phyloP scores from a whole-genome alignment of 2,113 vertebrate genomes.

The Columba janthina region DNA sequence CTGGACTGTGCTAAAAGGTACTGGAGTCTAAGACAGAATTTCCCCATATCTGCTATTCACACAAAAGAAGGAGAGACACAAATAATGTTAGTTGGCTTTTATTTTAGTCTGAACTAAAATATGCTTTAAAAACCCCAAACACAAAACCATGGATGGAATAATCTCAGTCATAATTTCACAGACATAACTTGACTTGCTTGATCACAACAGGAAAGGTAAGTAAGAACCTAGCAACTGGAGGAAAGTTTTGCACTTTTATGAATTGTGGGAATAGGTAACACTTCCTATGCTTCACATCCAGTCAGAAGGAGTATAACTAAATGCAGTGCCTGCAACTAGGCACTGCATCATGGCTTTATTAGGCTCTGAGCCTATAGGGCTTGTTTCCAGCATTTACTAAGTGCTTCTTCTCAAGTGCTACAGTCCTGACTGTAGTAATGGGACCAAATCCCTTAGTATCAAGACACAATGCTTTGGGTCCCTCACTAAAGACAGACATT shows the following conservation, averaged over 20 bases:
- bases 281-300: not conserved
- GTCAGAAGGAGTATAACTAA: not conserved
- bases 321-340: not conserved
- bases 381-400: constrained; percentile 14
- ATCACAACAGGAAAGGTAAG: constrained; percentile 30
- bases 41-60: not conserved
- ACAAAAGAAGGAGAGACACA: not conserved
- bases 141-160: constrained; percentile 40
- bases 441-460: not conserved
- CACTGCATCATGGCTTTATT: not conserved
- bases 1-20: not conserved
- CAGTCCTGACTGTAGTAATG: not conserved
- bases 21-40: not conserved
- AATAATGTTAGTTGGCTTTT: constrained; percentile 35
- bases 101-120: constrained; percentile 66
- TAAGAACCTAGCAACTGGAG: not conserved
- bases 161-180: constrained; percentile 48
- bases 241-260: constrained; percentile 46
- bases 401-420: constrained; percentile 22
- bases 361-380: not conserved
- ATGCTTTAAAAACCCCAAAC: not conserved
- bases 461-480: not conserved
- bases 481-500: no score
- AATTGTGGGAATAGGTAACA: not conserved
- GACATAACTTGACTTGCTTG: not conserved